Evolutionary conservation across 2,113 vertebrate genomes (phyloP), one percentile per base, ranked within the genome.

Genomic region (Speoplatyrhinus poulsoni): DNA sequence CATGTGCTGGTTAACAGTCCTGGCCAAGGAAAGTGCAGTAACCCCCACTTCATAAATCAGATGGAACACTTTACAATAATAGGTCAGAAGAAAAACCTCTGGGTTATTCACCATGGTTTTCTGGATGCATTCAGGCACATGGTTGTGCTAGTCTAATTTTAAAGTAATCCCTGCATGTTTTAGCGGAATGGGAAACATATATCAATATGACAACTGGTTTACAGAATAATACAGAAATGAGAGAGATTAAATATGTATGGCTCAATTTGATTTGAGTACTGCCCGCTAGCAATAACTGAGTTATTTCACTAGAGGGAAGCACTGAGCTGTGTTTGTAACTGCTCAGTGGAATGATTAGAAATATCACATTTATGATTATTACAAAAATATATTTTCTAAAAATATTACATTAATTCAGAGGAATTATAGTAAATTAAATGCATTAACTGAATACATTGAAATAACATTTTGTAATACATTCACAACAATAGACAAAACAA

Each of bases 251-350:
- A 17, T 8, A 16, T 55, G 53, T 26, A 26, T 26, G 26, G 26
- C 26, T 26, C 1, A 26, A 26, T 26, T 26, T 26, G 26, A 26
- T 26, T 26, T 26, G 26, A 26, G 1, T 48, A n/a, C 12, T 11
- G 1, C 3, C 13, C 4, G 7, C 13, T 9, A 62, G 85, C 73
- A 80, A 68, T 77, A 36, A 16, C 12, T 12, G 3, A 6, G 3
- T 3, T 13, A 0, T 49, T 55, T 80, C 90, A 88, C 88, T 81
- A 77, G 90, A 79, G 80, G 72, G 76, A 75, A 87, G 81, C 69
- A 71, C 46, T 76, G 80, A 73, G 73, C 81, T 72, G 53, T 59
- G 67, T 79, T 49, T 72, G 58, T 9, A 61, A 16, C 48, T n/a
- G 13, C 16, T 33, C 11, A 49, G 41, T 67, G 33, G 10, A 10